A percentile compares a stretch with the other conserved stretches of the same genome.
These are phyloP conservation scores for Neoarius graeffei DNA, from an alignment of 2,113 vertebrate species.

Conservation along the genomic window DNA sequence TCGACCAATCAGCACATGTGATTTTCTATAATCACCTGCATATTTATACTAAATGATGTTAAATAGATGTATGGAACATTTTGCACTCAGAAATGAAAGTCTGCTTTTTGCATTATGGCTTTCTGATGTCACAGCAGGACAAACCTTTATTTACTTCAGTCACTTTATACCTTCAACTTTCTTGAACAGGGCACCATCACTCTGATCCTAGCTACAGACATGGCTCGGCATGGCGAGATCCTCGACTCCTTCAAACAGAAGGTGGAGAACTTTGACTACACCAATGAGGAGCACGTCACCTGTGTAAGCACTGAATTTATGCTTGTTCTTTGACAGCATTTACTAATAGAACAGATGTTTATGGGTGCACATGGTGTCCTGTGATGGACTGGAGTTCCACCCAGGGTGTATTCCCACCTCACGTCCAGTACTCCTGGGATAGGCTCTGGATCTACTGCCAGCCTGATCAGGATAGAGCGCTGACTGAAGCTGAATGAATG, in stretches of 20 bases:
- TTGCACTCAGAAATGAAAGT: too few relatives aligned
- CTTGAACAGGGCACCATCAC: conserved; percentile 85
- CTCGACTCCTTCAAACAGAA: conserved; percentile 90
- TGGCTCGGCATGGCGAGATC: conserved; percentile 92
- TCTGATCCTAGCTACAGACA: conserved; percentile 92
- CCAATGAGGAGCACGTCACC: conserved; percentile 85
- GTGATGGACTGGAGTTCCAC: background rate
- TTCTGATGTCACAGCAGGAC: too few relatives aligned
- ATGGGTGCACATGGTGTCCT: background rate
- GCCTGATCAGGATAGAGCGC: background rate
- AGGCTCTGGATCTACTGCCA: too few relatives aligned
- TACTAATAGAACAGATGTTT: background rate
- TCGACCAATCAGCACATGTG: too few relatives aligned
- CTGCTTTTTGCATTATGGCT: too few relatives aligned
- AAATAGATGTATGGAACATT: too few relatives aligned
- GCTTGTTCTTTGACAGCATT: background rate
- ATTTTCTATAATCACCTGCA: too few relatives aligned
- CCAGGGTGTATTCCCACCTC: background rate
- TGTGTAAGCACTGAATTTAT: conserved; percentile 69
- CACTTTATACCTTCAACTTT: background rate
- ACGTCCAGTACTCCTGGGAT: background rate
- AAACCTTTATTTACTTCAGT: too few relatives aligned
- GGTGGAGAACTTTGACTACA: conserved; percentile 85
- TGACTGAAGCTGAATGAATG: background rate
- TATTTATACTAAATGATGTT: too few relatives aligned